These are phyloP conservation scores for Acanthosepion esculentum DNA, from an alignment of 2,888 invertebrate genomes.

Conservation along the genomic window DNA sequence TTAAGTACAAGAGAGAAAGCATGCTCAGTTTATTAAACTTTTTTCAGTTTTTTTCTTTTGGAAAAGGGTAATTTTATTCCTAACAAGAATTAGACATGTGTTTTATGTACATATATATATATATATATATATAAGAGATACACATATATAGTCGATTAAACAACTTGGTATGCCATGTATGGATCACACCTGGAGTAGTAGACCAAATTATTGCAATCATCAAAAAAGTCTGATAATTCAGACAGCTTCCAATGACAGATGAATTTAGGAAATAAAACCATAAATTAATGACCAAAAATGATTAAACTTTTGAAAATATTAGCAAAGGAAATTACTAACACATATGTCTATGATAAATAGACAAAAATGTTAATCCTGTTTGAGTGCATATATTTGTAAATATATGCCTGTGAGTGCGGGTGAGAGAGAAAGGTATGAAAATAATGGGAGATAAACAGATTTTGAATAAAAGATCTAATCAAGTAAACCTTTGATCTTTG, in stretches of 20 bases:
- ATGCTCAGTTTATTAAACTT: neutral
- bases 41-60: neutral
- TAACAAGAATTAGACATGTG: neutral
- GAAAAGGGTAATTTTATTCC: neutral
- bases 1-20: neutral
- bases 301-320: neutral
- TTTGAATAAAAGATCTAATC: neutral
- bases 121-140: neutral
- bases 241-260: neutral
- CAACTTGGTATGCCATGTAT: neutral
- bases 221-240: neutral
- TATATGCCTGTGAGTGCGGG: neutral
- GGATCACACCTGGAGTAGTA: neutral
- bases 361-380: neutral
- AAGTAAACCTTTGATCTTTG: too few species aligned
- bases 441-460: neutral
- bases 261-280: neutral
- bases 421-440: neutral
- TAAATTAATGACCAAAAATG: neutral
- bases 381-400: neutral
- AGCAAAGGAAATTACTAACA: neutral
- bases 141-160: neutral
- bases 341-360: neutral
- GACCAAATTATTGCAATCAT: neutral
- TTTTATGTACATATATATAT: neutral